Percentiles rank a stretch among this genome's conserved stretches.
Conservation (phyloP, 2,113 vertebrate genomes). For the Ancistrus triradiatus region DNA sequence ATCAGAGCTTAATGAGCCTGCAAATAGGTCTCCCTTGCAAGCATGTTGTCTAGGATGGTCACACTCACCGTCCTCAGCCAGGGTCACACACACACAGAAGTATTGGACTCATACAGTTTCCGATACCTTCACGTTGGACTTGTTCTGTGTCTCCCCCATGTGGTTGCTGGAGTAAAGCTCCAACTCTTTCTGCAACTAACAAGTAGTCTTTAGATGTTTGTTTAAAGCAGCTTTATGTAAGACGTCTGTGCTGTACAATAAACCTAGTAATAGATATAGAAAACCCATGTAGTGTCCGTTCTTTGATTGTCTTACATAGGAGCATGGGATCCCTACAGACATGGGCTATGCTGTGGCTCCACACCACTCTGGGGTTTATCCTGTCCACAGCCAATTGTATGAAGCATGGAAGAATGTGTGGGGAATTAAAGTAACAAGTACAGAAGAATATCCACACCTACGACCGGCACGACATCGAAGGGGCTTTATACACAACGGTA, state of each 20-base stretch:
- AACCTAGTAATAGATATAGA: too few relatives aligned
- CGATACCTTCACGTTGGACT: not conserved
- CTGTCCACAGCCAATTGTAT: constrained; percentile 92
- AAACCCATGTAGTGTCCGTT: not conserved
- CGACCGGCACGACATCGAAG: constrained; percentile 90
- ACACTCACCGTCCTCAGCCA: not conserved
- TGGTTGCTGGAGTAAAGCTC: not conserved
- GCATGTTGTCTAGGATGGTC: constrained; percentile 21
- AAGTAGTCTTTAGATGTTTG: too few relatives aligned
- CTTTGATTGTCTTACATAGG: constrained; percentile 63
- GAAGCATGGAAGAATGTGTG: constrained; percentile 95
- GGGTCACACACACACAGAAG: not conserved
- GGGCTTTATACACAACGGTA: constrained; percentile 87
- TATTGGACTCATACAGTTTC: not conserved
- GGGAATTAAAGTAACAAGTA: constrained; percentile 94
- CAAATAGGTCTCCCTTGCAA: constrained; percentile 37
- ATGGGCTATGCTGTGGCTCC: constrained; percentile 95
- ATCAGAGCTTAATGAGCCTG: constrained; percentile 49
- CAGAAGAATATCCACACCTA: constrained; percentile 94
- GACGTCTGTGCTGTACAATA: too few relatives aligned
- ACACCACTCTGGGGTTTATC: constrained; percentile 96
- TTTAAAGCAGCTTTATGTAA: too few relatives aligned
- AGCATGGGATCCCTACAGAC: constrained; percentile 94
- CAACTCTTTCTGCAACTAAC: not conserved
- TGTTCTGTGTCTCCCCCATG: constrained; percentile 18